Conservation (phyloP, 2,113 vertebrate species). For the Acanthochromis polyacanthus region DNA sequence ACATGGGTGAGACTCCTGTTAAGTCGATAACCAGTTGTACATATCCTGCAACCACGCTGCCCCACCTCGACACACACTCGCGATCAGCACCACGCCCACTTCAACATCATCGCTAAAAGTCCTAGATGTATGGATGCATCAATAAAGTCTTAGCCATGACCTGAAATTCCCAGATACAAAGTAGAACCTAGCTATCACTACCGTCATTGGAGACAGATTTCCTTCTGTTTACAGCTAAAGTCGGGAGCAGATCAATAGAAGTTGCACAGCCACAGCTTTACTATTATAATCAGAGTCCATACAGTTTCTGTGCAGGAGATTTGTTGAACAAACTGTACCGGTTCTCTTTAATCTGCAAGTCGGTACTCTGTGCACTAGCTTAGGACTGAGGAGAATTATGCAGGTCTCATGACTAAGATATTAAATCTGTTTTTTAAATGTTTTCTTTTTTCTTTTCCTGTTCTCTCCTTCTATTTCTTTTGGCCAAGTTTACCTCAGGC, state of each 20-base stretch:
- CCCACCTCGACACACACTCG: slow-evolving; percentile 42
- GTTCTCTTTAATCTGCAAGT: slow-evolving; percentile 73
- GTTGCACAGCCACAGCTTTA: background rate
- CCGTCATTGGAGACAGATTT: slow-evolving; percentile 9
- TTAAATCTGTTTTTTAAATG: slow-evolving; percentile 72
- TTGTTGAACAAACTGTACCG: slow-evolving; percentile 35
- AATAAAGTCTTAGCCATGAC: background rate
- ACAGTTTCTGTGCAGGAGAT: slow-evolving; percentile 4
- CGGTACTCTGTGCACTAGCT: slow-evolving; percentile 56
- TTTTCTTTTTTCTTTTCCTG: slow-evolving; percentile 52
- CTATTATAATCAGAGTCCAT: background rate
- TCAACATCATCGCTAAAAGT: slow-evolving; percentile 44
- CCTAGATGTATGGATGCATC: slow-evolving; percentile 37
- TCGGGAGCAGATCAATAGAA: slow-evolving; percentile 1
- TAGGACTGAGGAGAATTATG: slow-evolving; percentile 76
- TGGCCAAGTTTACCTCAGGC: slow-evolving; percentile 58
- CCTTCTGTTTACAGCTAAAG: background rate
- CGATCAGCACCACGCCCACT: slow-evolving; percentile 44
- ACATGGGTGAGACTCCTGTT: slow-evolving; percentile 22
- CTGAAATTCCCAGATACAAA: slow-evolving; percentile 13
- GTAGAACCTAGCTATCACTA: slow-evolving; percentile 5
- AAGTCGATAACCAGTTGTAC: slow-evolving; percentile 19
- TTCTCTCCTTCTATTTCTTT: slow-evolving; percentile 68
- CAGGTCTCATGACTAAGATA: slow-evolving; percentile 83
- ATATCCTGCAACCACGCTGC: slow-evolving; percentile 45